Base-by-base conservation (phyloP, 35 echinoderm and acorn worm genomes). In the Acanthaster planci region DNA sequence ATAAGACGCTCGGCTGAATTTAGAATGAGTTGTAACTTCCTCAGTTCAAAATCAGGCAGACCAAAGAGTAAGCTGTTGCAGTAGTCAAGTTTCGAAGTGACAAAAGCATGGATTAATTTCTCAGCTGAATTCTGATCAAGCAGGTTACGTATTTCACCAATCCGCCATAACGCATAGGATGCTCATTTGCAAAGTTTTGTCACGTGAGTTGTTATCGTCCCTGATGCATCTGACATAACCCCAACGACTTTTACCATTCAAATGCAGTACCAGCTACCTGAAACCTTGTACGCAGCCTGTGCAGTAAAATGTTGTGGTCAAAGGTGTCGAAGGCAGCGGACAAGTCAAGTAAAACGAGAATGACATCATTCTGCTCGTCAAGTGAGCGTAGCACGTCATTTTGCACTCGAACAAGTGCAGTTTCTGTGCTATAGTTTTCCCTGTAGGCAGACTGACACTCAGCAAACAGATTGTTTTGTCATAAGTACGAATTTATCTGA, bases 271-370 rank as follows among this genome's bases (percentile, higher is more conserved):
- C 91, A 31, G 85, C 78, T 23, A 88, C 79, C 31, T n/a, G 51
- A 92, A 64, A 86, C 5, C 38, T 32, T 50, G 39, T 39, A 31
- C 35, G 29, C 8, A 84, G 80, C 5, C 75, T 53, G 8, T 84
- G 23, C 42, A 93, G 75, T 29, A 93, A 53, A 15, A 92, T 54
- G 19, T 51, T 32, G 23, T 92, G 80, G 39, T 87, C 51, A 10
- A 92, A 50, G 39, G 85, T 87, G 80, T 92, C 85, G 88, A 92
- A 92, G 14, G 90, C 90, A 36, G 85, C 78, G 52, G 72, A 80
- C 18, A 80, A 85, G 21, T 92, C 90, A 10, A 88, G 35, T 39
- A 82, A 39, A 47, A 84, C 59, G 39, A 87, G 34, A 51, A 92
- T 58, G 39, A 78, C 55, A 23, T 39, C 50, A 51, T 51, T 21